A percentile compares a stretch with the other conserved stretches of the same genome.
phyloP scores from a whole-genome alignment of 2,797 vertebrate species.

The Podarcis lilfordi region DNA sequence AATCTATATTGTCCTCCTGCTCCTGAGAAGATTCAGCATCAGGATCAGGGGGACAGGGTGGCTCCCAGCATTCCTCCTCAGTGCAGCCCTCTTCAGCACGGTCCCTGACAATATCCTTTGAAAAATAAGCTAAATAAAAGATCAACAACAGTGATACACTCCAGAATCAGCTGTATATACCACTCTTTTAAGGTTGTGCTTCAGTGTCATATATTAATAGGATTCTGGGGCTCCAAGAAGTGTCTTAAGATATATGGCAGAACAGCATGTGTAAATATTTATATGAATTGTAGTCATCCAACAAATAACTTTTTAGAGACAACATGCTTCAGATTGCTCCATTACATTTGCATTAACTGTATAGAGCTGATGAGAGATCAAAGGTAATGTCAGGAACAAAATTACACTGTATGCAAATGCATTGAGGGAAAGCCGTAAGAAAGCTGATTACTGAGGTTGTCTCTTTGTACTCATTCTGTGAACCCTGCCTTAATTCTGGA shows the following conservation, averaged over 20 bases:
- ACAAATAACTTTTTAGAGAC: constrained; percentile 51
- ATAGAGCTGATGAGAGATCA: neutral
- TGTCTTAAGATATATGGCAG: constrained; percentile 26
- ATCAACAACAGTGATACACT: neutral
- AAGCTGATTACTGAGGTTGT: neutral
- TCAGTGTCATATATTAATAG: constrained; percentile 44
- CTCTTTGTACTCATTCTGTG: neutral
- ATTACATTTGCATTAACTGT: constrained; percentile 48
- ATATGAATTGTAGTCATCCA: constrained; percentile 16
- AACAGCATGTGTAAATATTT: constrained; percentile 41
- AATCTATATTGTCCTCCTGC: too few species aligned
- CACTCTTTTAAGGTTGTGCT: neutral
- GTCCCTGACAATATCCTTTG: neutral
- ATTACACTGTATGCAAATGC: neutral
- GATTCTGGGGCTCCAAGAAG: too few species aligned
- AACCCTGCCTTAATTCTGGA: neutral
- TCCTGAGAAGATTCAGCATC: too few species aligned
- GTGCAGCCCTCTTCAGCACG: too few species aligned
- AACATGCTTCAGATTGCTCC: neutral
- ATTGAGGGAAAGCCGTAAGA: neutral
- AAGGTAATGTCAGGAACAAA: constrained; percentile 26
- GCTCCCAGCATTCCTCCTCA: too few species aligned
- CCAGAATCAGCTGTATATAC: neutral
- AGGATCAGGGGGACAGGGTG: too few species aligned
- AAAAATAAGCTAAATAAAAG: constrained; percentile 9